phyloP scores from a whole-genome alignment of 2,113 vertebrate genomes.

The Heteronetta atricapilla region DNA sequence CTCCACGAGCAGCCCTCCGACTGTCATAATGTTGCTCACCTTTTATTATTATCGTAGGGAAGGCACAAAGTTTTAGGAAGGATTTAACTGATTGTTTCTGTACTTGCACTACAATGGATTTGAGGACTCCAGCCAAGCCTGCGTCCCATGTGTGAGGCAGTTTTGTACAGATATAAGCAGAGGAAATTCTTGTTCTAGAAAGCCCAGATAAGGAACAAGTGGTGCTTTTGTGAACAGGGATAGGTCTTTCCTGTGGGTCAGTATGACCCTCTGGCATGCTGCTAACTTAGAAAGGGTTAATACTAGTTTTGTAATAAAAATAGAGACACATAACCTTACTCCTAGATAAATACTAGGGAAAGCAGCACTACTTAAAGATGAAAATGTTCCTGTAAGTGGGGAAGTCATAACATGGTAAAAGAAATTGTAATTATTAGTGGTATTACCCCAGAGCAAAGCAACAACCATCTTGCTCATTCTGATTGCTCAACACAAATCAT shows the following conservation, averaged over 20 bases:
- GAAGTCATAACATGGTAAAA: not conserved
- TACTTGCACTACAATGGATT: not conserved
- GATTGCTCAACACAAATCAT: not conserved
- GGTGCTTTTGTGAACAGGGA: not conserved
- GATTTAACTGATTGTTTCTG: not conserved
- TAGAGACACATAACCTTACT: not conserved
- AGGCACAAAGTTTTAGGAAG: not conserved
- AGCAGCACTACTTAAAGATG: not conserved
- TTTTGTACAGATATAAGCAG: slow-evolving; percentile 2
- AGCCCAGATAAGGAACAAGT: slow-evolving; percentile 1
- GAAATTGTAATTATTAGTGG: not conserved
- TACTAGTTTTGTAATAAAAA: not conserved
- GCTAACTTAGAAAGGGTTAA: slow-evolving; percentile 14
- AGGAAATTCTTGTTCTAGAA: not conserved
- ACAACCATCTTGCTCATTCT: not conserved
- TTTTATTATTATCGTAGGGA: not conserved
- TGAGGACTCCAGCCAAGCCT: not conserved
- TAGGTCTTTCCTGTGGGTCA: slow-evolving; percentile 17
- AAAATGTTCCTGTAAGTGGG: not conserved
- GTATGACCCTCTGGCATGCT: not conserved
- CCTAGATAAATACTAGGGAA: not conserved
- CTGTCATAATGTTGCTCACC: not conserved
- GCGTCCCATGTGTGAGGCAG: not conserved
- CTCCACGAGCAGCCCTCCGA: not conserved
- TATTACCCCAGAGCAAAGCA: not conserved